A percentile compares a stretch with the other conserved stretches of the same genome.
Evolutionary conservation across 2,113 vertebrate species (phyloP).

Genomic region (Tachuris rubrigastra): DNA sequence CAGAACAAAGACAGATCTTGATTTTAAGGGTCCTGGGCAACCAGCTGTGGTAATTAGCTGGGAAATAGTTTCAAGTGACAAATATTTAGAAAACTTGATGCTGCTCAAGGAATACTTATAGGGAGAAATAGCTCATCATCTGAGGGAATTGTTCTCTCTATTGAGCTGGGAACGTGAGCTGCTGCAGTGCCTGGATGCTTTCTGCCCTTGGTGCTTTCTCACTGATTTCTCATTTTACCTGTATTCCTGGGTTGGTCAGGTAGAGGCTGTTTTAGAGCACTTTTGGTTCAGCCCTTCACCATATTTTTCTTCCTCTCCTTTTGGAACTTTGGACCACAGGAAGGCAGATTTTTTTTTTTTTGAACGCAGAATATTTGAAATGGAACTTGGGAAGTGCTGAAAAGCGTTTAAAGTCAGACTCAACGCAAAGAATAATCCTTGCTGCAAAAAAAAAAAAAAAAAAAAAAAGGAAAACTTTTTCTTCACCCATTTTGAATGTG

Average conservation of each 20-base stretch:
- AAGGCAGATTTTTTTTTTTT: not conserved
- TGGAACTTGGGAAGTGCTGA: not conserved
- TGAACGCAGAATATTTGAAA: not conserved
- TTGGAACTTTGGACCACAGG: not conserved
- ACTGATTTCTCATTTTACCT: not conserved
- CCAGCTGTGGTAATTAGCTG: not conserved
- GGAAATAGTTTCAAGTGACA: not conserved
- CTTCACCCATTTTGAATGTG: not conserved
- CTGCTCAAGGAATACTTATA: not conserved
- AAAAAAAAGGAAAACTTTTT: not conserved
- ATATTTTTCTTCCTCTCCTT: not conserved
- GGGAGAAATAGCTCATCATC: not conserved
- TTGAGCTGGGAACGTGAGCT: not conserved
- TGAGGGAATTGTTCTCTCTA: not conserved
- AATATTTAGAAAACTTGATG: not conserved
- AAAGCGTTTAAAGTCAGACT: not conserved
- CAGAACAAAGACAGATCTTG: not conserved
- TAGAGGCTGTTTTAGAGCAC: not conserved
- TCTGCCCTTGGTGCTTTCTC: not conserved
- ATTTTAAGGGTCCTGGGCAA: not conserved
- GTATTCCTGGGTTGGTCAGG: not conserved
- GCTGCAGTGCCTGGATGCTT: not conserved
- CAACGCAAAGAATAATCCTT: not conserved
- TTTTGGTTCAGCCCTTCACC: not conserved
- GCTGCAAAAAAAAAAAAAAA: not conserved